Conservation (phyloP, 1,140 invertebrate species). For the Zaprionus camerounensis region DNA sequence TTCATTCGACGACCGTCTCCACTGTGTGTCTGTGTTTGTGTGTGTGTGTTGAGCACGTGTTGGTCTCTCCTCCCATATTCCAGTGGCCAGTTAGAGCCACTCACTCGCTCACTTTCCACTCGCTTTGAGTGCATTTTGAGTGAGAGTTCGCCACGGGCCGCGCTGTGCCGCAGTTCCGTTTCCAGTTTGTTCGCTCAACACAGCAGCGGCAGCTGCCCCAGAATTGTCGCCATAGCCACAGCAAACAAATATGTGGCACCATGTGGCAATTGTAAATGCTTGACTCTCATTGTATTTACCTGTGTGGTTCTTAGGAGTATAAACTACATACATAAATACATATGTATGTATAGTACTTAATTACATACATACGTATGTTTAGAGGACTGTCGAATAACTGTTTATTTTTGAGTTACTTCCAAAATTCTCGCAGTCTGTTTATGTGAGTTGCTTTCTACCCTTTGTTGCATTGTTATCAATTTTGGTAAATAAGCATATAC, state of each 20-base stretch:
- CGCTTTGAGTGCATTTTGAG: slow-evolving; percentile 65
- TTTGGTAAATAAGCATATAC: no score
- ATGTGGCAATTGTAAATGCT: not conserved
- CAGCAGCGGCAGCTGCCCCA: slow-evolving; percentile 26
- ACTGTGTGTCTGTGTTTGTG: slow-evolving; percentile 18
- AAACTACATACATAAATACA: no score
- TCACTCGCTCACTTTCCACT: slow-evolving; percentile 22
- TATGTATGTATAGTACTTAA: no score
- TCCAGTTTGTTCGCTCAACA: slow-evolving; percentile 46
- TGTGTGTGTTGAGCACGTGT: slow-evolving; percentile 20
- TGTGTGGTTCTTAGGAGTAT: not conserved
- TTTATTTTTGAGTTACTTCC: no score
- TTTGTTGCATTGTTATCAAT: no score
- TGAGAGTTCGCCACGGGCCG: slow-evolving; percentile 37
- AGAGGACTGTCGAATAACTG: no score
- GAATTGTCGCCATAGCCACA: slow-evolving; percentile 16
- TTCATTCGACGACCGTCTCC: slow-evolving; percentile 45
- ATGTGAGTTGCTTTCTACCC: no score
- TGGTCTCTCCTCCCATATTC: slow-evolving; percentile 76
- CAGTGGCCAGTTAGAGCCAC: slow-evolving; percentile 60
- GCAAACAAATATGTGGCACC: not conserved
- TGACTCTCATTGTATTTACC: no score
- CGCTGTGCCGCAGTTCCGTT: slow-evolving; percentile 34
- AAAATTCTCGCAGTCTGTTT: no score
- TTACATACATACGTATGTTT: no score